These are phyloP conservation scores for Mohoua ochrocephala DNA, from an alignment of 2,113 vertebrate genomes.

Conservation along the genomic window DNA sequence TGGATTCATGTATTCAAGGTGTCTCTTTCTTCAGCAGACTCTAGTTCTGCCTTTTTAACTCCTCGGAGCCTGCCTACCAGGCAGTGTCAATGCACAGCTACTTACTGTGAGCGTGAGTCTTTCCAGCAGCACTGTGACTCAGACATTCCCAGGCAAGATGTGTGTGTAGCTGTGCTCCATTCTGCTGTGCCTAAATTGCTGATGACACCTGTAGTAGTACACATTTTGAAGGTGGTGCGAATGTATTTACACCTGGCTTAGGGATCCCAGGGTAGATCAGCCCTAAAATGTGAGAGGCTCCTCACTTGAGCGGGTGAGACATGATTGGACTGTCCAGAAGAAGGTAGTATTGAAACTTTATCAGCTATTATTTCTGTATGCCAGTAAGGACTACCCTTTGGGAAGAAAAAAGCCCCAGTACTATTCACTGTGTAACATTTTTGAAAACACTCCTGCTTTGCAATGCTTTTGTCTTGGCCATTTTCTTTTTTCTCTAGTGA, in stretches of 20 bases:
- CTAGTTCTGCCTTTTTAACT: background rate
- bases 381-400: background rate
- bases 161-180: background rate
- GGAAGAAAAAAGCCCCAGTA: background rate
- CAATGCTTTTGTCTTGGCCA: background rate
- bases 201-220: background rate
- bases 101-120: background rate
- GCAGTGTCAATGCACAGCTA: background rate
- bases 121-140: background rate
- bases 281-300: background rate
- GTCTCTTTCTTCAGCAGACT: background rate
- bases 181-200: background rate
- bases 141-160: background rate
- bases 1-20: background rate
- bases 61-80: background rate
- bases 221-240: background rate
- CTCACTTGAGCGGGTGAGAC: background rate
- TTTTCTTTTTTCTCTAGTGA: background rate
- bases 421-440: background rate
- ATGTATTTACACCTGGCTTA: background rate
- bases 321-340: background rate
- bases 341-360: background rate
- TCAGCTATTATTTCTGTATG: background rate
- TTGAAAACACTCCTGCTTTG: background rate
- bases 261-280: background rate